Evolutionary conservation across 2,113 vertebrate genomes (phyloP).

Genomic region (Notarius quadriscutis): DNA sequence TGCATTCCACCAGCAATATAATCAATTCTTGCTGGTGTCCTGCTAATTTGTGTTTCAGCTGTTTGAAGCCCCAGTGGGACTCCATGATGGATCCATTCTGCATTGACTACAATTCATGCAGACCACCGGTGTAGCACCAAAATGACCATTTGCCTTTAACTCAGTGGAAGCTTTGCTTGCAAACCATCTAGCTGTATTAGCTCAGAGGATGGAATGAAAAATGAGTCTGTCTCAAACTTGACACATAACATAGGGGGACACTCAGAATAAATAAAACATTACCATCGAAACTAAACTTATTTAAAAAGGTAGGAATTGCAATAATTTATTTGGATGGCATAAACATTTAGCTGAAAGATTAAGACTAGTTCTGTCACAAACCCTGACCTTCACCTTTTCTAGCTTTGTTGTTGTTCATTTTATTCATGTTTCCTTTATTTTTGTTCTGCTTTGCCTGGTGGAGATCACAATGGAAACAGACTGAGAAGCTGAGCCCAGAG

Average conservation of each 20-base stretch:
- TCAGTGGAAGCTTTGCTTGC: constrained; percentile 8
- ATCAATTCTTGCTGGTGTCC: constrained; percentile 57
- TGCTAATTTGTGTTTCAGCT: constrained; percentile 72
- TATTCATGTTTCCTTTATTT: not conserved
- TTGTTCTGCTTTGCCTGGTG: not conserved
- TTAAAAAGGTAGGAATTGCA: not conserved
- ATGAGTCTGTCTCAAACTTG: not conserved
- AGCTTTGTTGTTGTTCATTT: not conserved
- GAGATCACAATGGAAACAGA: not conserved
- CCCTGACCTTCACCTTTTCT: not conserved
- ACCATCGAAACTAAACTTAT: not conserved
- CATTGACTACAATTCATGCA: constrained; percentile 67
- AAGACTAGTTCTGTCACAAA: not conserved
- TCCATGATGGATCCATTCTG: constrained; percentile 69
- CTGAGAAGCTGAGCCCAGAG: not conserved
- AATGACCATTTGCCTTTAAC: constrained; percentile 35
- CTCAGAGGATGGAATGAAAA: not conserved
- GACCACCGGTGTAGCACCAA: constrained; percentile 44
- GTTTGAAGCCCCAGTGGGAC: constrained; percentile 56
- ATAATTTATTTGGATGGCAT: not conserved
- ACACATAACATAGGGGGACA: not conserved
- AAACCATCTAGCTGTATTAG: constrained; percentile 1
- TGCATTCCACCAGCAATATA: constrained; percentile 43
- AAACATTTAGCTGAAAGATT: not conserved
- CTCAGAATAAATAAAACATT: not conserved